Base-by-base conservation (phyloP, 2,113 vertebrate species). In the Azemiops feae region DNA sequence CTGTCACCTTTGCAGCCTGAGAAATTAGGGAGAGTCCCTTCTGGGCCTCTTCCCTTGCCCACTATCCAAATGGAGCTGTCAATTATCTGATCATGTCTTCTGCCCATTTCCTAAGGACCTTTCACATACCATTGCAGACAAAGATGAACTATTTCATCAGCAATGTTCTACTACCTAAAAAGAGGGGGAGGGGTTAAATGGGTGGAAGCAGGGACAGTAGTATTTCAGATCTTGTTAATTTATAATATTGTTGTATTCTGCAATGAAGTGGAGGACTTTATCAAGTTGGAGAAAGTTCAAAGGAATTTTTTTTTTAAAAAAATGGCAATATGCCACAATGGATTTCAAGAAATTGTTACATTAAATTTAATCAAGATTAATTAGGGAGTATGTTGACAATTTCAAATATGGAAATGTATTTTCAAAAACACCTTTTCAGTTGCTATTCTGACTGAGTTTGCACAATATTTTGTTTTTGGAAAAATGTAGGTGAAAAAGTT, bases 391-490 rank as follows among this genome's bases (percentile, higher is more conserved):
- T 92, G 86, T 92, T 88, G 57, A 88, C 47, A 52, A 34, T 92
- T 92, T 88, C 11, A 81, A 58, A 57, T 50, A 92, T 58, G 55
- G 55, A 85, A 27, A 88, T 50, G 27, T 57, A 74, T 92, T 88
- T 53, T 74, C 57, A 92, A 22, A 89, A 58, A 74, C 60, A 64
- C 6, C 47, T 88, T 50, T 81, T 52, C 85, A 86, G 86, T 47
- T 47, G 64, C n/a, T 89, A 10, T 88, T 89, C 85, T 81, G 88
- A 30, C 92, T 91, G 5, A 50, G 50, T 27, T 88, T 14, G 50
- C 20, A 92, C n/a, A 85, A 85, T 55, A 25, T 85, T 93, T 85
- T 93, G 45, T 52, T 89, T 69, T 52, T 85, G 54, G 64, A 23
- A 60, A 89, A 39, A 12, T 22, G 39, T 54, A 53, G 7, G 45